Evolutionary conservation across 2,113 vertebrate genomes (phyloP), one percentile per base, ranked within the genome.

Genomic region (Calypte anna): DNA sequence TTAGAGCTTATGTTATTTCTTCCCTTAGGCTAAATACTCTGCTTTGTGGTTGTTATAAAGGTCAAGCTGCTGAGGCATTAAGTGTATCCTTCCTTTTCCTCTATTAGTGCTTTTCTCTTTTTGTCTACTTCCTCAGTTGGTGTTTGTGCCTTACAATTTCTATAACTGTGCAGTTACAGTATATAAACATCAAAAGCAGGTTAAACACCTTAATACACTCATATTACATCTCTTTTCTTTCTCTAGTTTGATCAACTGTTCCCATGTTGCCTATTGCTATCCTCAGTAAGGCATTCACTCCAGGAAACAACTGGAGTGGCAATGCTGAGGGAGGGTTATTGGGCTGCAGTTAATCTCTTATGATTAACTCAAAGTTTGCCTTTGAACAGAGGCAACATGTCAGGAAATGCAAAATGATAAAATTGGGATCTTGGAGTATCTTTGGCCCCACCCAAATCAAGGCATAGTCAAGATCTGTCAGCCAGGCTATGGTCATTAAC

Each of bases 21-120:
- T 73, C 67, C 93, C 82, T 88, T 54, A 87, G 87, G 91, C 81
- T 3, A 89, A 19, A 62, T 87, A 64, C 3, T 76, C 46, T 73
- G 63, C n/a, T 92, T 89, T 36, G 40, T 67, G 55, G 33, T 90
- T 95, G 81, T 67, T 90, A 14, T 40, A 80, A 93, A 96, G 82
- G 91, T 96, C 67, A 93, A 67, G 64, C 64, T 80, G 43, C 76
- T 87, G 68, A 77, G 76, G 86, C 57, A 67, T 78, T 80, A 74
- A 86, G 54, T 74, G 38, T 13, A 70, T 67, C 43, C 38, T 40
- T 86, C 28, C 55, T 83, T 91, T 82, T 91, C 61, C 54, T 82
- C 7, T 40, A 69, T 75, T 86, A 58, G 25, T 23, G 51, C 8
- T 63, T 82, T 92, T 82, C 21, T 76, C 30, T 27, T 86, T 51